phyloP scores from a whole-genome alignment of 2,113 vertebrate genomes.

The Thunnus thynnus region DNA sequence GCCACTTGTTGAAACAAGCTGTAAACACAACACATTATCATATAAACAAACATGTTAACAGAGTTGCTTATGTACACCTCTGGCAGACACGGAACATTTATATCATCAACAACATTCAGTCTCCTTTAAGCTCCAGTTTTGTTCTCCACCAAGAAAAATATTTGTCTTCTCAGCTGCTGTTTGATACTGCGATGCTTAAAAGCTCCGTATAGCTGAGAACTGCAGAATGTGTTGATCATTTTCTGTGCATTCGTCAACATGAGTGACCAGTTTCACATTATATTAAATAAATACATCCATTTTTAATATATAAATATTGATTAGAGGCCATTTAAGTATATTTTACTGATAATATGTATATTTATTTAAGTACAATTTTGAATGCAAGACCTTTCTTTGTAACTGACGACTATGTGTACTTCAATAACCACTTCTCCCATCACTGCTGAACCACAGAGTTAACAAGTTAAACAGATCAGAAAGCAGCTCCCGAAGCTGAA shows the following conservation, averaged over 20 bases:
- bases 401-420: no score
- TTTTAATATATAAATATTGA: neutral
- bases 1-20: no score
- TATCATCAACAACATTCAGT: no score
- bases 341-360: neutral
- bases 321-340: neutral
- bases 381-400: no score
- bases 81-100: no score
- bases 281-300: neutral
- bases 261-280: neutral
- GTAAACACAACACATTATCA: no score
- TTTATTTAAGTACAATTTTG: no score
- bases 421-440: neutral
- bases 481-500: slow-evolving; percentile 2
- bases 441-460: neutral
- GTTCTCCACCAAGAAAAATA: no score
- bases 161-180: no score
- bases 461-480: neutral
- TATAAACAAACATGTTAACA: no score
- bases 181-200: neutral
- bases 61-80: no score
- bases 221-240: neutral
- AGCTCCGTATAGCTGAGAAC: neutral
- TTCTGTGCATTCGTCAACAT: neutral
- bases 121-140: no score